Base-by-base conservation (phyloP, 2,888 invertebrate species). In the Embidobia sp. region DNA sequence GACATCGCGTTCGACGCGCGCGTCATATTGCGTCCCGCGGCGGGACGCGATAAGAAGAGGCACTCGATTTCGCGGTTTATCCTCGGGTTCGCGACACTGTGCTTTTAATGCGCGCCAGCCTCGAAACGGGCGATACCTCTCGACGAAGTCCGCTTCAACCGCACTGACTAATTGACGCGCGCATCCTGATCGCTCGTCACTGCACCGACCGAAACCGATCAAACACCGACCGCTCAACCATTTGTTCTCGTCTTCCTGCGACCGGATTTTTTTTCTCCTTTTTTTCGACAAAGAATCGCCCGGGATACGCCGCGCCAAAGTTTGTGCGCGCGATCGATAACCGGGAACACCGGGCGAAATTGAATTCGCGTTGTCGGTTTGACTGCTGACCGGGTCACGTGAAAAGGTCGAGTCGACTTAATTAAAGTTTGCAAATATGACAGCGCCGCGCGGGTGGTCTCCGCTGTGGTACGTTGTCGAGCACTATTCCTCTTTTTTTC, bases 361-460 rank as follows among this genome's bases (percentile, higher is more conserved):
- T 29, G 48, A 48, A 48, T 31, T 7, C 29, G 13, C 27, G 48
- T 13, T 16, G 10, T 37, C 46, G 46, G 5, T 46, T 26, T 4
- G 18, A 19, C 11, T n/a, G 51, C 11, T 18, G 19, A 22, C 51
- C 35, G 22, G 2, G 33, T 59, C 29, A 31, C 44, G 27, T 19
- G 0, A 42, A 42, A 42, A 18, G 42, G 31, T 29, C 57, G 11
- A n/a, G 18, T 29, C 42, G 22, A 22, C 22, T 37, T 42, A 46
- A 37, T 26, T 37, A 53, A 53, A 37, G 26, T 51, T 35, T 22
- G 51, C n/a, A 19, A 19, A 15, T 44, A 59, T 59, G 59, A 59
- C 44, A 15, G n/a, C 16, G 13, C n/a, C 31, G 16, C 31, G 48
- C 61, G 61, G 61, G 61, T 61, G 46, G 48, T 61, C 61, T 66